Evolutionary conservation across 2,888 invertebrate species (phyloP).

Genomic region (Poecilus cupreus): DNA sequence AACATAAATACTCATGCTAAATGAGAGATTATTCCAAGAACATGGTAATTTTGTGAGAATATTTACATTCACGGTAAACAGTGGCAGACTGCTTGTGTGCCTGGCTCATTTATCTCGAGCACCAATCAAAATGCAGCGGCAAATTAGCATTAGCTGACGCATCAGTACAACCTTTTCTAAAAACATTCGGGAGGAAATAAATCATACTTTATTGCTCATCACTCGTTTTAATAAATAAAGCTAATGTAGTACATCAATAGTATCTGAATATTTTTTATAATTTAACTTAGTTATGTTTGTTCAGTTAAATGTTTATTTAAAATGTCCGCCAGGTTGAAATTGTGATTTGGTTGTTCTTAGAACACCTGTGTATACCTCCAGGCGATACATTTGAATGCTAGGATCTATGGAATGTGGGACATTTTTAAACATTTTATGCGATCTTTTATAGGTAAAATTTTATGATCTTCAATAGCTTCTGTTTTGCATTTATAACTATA

Average conservation of each 20-base stretch:
- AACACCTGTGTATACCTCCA: conserved; percentile 47
- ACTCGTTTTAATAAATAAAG: too few species aligned
- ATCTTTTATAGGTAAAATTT: background rate
- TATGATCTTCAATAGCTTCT: conserved; percentile 8
- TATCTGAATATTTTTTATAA: background rate
- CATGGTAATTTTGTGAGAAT: conserved; percentile 47
- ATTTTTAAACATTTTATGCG: conserved; percentile 25
- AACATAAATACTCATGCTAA: conserved; percentile 48
- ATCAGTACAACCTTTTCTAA: too few species aligned
- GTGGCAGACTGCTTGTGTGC: conserved; percentile 20
- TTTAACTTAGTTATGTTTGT: too few species aligned
- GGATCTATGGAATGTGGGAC: conserved; percentile 46
- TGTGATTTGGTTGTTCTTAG: background rate
- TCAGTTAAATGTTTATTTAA: background rate
- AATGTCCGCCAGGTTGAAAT: conserved; percentile 3
- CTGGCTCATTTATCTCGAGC: background rate
- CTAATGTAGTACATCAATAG: too few species aligned
- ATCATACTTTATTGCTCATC: too few species aligned
- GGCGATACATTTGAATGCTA: conserved; percentile 44
- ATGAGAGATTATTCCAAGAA: conserved; percentile 56
- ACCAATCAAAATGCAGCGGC: conserved; percentile 16
- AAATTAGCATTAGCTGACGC: too few species aligned
- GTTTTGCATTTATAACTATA: conserved; percentile 35
- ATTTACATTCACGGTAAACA: conserved; percentile 56
- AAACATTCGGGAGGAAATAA: background rate